Base-by-base conservation (phyloP, 2,113 vertebrate species). In the Oncorhynchus keta region DNA sequence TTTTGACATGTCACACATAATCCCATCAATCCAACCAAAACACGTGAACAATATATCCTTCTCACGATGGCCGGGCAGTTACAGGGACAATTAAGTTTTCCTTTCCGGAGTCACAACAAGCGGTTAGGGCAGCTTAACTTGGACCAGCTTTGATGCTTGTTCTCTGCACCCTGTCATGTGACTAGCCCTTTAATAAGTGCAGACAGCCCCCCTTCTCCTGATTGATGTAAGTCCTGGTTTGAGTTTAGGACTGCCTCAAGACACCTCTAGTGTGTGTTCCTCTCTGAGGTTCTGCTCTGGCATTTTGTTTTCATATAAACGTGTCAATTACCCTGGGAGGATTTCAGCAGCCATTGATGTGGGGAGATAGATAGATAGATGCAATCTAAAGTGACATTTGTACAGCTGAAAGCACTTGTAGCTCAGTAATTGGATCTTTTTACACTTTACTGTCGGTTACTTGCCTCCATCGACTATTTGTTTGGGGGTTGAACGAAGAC, bases 361-460 rank as follows among this genome's bases (percentile, higher is more conserved):
- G 89, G 90, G 87, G 5, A 55, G 51, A 55, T 55, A 55, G 14
- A 55, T 55, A 55, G 51, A 55, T 89, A 93, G 91, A 91, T 83
- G 86, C 92, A 92, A 93, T 94, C 94, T 94, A 93, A 94, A 93
- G 92, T 91, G 89, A 93, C 79, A 85, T 76, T 82, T 92, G 92
- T 94, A 86, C 90, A 78, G 77, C 84, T 81, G 89, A 93, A 93
- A 86, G 73, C 88, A 91, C 92, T 90, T 91, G 89, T 91, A 93
- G 92, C 89, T 79, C 88, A 81, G 88, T 95, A 95, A 95, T 93
- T 94, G 93, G 95, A 94, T 93, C 93, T 91, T 90, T 93, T 92
- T 74, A 89, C 90, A 93, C 87, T 88, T 92, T 89, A 92, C 91
- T 92, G 88, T 87, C 92, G 90, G 91, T 91, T 92, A 89, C 89